Conservation (phyloP, 2,888 invertebrate genomes). For the Eupithecia vulgata region DNA sequence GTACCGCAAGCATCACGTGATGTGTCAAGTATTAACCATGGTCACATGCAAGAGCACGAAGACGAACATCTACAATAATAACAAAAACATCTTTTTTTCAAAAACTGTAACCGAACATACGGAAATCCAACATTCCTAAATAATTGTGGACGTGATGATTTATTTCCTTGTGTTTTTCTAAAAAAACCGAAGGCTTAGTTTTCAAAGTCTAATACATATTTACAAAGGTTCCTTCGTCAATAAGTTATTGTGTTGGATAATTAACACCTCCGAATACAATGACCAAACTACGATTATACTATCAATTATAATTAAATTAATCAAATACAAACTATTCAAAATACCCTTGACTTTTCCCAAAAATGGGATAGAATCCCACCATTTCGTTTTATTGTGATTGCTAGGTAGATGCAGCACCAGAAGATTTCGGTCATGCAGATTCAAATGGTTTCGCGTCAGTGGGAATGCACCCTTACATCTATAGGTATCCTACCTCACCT, state of each 20-base stretch:
- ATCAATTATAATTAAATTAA: neutral
- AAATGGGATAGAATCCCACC: neutral
- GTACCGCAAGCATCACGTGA: neutral
- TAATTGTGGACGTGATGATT: neutral
- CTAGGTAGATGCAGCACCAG: neutral
- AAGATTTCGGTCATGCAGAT: neutral
- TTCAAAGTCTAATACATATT: neutral
- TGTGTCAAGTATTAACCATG: slow-evolving; percentile 1
- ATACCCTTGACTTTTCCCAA: slow-evolving; percentile 1
- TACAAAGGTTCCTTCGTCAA: neutral
- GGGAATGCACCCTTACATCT: neutral
- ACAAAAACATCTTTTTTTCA: neutral
- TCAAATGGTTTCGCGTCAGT: neutral
- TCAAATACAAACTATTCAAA: neutral
- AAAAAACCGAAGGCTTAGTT: slow-evolving; percentile 1
- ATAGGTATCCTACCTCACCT: neutral
- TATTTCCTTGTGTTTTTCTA: slow-evolving; percentile 1
- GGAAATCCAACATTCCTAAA: slow-evolving; percentile 12
- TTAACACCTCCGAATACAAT: slow-evolving; percentile 2
- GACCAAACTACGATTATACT: neutral
- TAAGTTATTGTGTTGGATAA: neutral
- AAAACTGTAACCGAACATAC: neutral
- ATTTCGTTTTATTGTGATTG: neutral
- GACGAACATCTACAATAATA: neutral
- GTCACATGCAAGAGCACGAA: neutral